Base-by-base conservation (phyloP, 2,113 vertebrate species). In the Ranitomeya imitator region DNA sequence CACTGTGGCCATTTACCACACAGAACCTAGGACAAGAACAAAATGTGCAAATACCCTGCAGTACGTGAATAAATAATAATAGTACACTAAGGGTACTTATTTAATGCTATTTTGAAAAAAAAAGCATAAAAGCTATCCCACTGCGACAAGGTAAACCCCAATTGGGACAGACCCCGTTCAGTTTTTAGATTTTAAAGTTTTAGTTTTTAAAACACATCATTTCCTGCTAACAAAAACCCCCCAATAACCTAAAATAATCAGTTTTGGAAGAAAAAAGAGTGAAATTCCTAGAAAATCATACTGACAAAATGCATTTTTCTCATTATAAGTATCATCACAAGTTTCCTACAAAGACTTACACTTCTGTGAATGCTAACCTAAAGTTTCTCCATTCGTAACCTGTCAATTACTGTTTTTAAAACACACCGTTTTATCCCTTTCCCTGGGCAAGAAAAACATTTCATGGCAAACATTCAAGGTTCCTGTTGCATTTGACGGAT, bases 401-500 rank as follows among this genome's bases (percentile, higher is more conserved):
- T 65, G 60, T 65, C 60, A 63, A 31, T 37, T 45, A 21, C 31
- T 45, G 31, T 23, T 19, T 83, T 79, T 23, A 52, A 69, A 74
- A 65, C 52, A 52, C 45, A 69, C 54, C 8, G 21, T 69, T 67
- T 54, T 14, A 83, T 15, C n/a, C 37, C 14, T 69, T 69, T 69
- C 16, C 63, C 6, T 18, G 13, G 21, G 37, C 61, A 51, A 83
- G 45, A 1, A 11, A 8, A 45, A n/a, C 61, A 54, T 69, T 54
- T 54, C 21, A 21, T 83, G 61, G 81, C 18, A 85, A 76, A 55
- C 54, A 60, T 76, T 85, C 19, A 51, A 60, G 52, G 18, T 45
- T 77, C 52, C 15, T 73, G 71, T 54, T 37, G 84, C 18, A 59
- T n/a, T 76, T 77, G 71, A 85, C 77, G 69, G 19, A 45, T 85